Conservation (phyloP, 2,113 vertebrate species). For the Leptodactylus fuscus region DNA sequence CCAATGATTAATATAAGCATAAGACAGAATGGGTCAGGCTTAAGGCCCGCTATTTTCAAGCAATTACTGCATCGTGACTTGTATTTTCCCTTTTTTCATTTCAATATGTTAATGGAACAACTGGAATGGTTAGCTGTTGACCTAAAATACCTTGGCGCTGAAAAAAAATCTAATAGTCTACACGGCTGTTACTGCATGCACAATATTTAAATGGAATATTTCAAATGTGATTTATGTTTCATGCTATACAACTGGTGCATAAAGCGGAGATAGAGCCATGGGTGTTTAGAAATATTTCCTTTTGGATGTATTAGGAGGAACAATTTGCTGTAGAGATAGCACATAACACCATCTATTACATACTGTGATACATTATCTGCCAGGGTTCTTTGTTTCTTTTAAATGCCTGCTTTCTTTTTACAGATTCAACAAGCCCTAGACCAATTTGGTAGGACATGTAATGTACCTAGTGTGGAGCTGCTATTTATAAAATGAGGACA, state of each 20-base stretch:
- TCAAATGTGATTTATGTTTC: neutral
- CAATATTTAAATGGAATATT: neutral
- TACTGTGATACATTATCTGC: neutral
- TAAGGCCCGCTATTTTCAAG: constrained; percentile 32
- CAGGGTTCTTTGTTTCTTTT: neutral
- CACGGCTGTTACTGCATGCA: neutral
- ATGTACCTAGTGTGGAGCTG: neutral
- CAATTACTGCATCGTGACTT: constrained; percentile 38
- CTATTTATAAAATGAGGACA: neutral
- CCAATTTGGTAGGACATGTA: neutral
- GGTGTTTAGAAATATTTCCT: neutral
- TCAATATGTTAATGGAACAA: constrained; percentile 22
- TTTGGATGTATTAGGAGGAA: neutral
- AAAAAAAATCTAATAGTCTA: neutral
- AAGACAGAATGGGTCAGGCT: constrained; percentile 40
- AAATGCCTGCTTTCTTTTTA: neutral
- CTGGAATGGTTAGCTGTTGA: constrained; percentile 18
- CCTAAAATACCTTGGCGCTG: neutral
- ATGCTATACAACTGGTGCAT: neutral
- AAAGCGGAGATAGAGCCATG: neutral
- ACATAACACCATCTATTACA: neutral
- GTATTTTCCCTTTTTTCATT: constrained; percentile 18
- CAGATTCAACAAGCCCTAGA: neutral
- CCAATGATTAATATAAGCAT: constrained; percentile 50
- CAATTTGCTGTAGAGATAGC: neutral